Evolutionary conservation across 35 echinoderm and acorn worm species (phyloP).

Genomic region (Patiria miniata): DNA sequence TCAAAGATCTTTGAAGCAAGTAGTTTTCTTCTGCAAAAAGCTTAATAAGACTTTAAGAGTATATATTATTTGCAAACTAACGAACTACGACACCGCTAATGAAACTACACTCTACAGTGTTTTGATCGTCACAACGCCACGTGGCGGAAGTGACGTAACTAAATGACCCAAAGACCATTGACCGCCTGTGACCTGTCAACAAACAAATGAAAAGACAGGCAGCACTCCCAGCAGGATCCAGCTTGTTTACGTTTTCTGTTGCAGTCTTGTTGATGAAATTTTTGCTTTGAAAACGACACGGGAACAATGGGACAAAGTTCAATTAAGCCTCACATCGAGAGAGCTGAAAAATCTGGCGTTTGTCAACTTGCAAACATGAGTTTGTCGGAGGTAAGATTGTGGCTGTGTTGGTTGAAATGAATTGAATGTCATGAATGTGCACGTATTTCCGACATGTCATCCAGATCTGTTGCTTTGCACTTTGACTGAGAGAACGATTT

Average conservation of each 20-base stretch:
- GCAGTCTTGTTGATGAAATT: too few relatives aligned
- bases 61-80: too few relatives aligned
- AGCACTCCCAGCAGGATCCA: too few relatives aligned
- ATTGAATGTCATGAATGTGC: neutral
- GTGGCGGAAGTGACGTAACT: conserved; percentile 25
- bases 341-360: conserved; percentile 52
- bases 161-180: neutral
- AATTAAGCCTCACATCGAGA: conserved; percentile 51
- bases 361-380: conserved; percentile 42
- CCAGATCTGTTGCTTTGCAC: too few relatives aligned
- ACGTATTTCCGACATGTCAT: neutral
- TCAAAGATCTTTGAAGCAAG: too few relatives aligned
- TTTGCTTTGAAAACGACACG: neutral
- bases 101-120: too few relatives aligned
- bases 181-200: neutral
- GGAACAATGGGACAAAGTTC: conserved; percentile 43
- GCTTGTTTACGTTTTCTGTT: too few relatives aligned
- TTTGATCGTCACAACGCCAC: conserved; percentile 18
- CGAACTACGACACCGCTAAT: too few relatives aligned
- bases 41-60: too few relatives aligned
- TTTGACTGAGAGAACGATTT: too few relatives aligned
- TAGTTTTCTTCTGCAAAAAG: too few relatives aligned
- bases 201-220: neutral
- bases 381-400: conserved; percentile 39
- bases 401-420: too few relatives aligned